A percentile compares a stretch with the other conserved stretches of the same genome.
These are phyloP conservation scores for Mormyrus hasselquistii DNA, from an alignment of 2,797 vertebrate species.

Conservation along the genomic window DNA sequence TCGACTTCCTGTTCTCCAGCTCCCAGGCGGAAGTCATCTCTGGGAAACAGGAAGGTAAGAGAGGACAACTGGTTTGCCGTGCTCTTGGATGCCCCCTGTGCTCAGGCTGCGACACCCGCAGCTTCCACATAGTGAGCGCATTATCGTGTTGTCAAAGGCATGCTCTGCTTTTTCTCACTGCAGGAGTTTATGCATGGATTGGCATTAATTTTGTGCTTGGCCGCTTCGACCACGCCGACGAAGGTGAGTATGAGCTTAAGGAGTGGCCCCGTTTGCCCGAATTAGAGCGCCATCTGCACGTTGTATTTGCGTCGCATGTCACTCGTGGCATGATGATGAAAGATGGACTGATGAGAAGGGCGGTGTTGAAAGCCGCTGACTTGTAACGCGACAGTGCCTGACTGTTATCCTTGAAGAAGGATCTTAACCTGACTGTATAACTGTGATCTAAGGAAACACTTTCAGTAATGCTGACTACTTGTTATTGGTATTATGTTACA, in stretches of 20 bases:
- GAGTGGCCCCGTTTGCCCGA: not conserved
- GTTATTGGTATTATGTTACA: not conserved
- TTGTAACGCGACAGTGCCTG: not conserved
- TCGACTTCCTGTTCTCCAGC: slow-evolving; percentile 94
- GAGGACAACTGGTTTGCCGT: not conserved
- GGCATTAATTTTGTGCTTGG: slow-evolving; percentile 98
- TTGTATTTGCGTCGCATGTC: not conserved
- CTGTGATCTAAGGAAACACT: not conserved
- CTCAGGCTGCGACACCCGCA: not conserved
- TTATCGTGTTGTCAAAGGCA: not conserved
- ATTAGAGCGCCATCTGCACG: not conserved
- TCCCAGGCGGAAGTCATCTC: slow-evolving; percentile 97
- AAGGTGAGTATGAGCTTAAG: slow-evolving; percentile 61
- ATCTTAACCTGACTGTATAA: not conserved
- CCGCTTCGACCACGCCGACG: slow-evolving; percentile 84
- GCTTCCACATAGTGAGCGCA: not conserved
- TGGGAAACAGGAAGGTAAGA: slow-evolving; percentile 92
- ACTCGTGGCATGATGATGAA: not conserved
- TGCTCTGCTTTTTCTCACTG: slow-evolving; percentile 6
- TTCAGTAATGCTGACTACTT: not conserved
- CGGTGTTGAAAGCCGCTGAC: not conserved
- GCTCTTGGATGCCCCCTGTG: not conserved
- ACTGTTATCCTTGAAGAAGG: not conserved
- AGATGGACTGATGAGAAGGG: not conserved
- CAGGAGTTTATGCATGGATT: slow-evolving; percentile 98